phyloP scores from a whole-genome alignment of 2,888 invertebrate species.

The Melinaea marsaeus region DNA sequence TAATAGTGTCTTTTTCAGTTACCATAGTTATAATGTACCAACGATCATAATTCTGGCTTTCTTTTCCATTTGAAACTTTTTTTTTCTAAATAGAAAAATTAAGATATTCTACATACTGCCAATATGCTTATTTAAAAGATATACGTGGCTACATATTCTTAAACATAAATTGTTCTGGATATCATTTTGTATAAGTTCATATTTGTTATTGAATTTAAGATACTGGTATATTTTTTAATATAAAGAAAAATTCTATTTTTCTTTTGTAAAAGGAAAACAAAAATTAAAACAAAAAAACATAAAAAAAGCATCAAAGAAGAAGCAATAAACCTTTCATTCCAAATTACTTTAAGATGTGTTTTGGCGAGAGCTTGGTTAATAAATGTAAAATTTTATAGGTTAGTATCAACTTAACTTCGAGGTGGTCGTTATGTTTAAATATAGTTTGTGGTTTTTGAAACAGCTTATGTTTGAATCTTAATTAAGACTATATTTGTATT shows the following conservation, averaged over 20 bases:
- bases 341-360: slow-evolving; percentile 21
- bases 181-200: too few species aligned
- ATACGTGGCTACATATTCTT: too few species aligned
- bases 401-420: neutral
- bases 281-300: slow-evolving; percentile 8
- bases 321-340: slow-evolving; percentile 34
- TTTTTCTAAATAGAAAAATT: slow-evolving; percentile 1
- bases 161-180: too few species aligned
- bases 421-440: slow-evolving; percentile 1
- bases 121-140: too few species aligned
- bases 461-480: neutral
- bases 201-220: too few species aligned
- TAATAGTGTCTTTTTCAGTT: too few species aligned
- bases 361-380: slow-evolving; percentile 21
- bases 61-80: neutral
- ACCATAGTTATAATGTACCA: slow-evolving; percentile 9
- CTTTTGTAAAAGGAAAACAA: neutral
- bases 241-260: too few species aligned
- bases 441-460: neutral
- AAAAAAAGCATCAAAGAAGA: slow-evolving; percentile 11
- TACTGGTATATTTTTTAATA: too few species aligned
- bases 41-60: slow-evolving; percentile 13
- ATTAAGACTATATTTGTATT: slow-evolving; percentile 29
- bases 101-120: neutral
- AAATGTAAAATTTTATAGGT: slow-evolving; percentile 14